Percentiles rank a stretch among this genome's conserved stretches.
Evolutionary conservation across 2,797 vertebrate species (phyloP).

Genomic region (Zenarchopterus dispar): DNA sequence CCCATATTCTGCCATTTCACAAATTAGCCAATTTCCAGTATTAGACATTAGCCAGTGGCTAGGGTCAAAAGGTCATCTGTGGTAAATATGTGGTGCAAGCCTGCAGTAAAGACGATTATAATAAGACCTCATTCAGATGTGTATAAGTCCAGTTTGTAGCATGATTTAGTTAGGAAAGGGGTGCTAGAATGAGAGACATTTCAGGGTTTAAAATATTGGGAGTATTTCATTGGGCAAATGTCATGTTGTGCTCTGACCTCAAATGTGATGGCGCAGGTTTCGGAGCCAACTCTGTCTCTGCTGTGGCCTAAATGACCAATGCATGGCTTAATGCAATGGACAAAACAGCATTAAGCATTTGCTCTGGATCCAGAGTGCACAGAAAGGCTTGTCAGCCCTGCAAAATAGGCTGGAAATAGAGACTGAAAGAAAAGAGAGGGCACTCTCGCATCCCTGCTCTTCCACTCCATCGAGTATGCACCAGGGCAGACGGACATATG

Average conservation of each 20-base stretch:
- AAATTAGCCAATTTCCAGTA: slow-evolving; percentile 78
- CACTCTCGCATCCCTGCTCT: slow-evolving; percentile 72
- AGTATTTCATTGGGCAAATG: slow-evolving; percentile 41
- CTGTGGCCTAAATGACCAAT: slow-evolving; percentile 69
- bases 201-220: slow-evolving; percentile 36
- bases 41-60: slow-evolving; percentile 74
- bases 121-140: slow-evolving; percentile 61
- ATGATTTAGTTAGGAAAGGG: slow-evolving; percentile 22
- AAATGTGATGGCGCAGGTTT: slow-evolving; percentile 32
- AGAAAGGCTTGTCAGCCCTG: slow-evolving; percentile 58
- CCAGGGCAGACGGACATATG: slow-evolving; percentile 79
- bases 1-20: slow-evolving; percentile 75
- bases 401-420: slow-evolving; percentile 70
- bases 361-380: slow-evolving; percentile 48
- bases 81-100: slow-evolving; percentile 75
- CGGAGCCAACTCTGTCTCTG: slow-evolving; percentile 42
- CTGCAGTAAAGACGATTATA: slow-evolving; percentile 63
- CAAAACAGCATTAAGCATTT: slow-evolving; percentile 72
- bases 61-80: slow-evolving; percentile 77
- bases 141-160: slow-evolving; percentile 30
- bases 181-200: slow-evolving; percentile 33
- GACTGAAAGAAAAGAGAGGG: slow-evolving; percentile 60
- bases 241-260: slow-evolving; percentile 44
- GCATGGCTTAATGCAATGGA: slow-evolving; percentile 69
- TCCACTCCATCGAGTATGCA: slow-evolving; percentile 77